A percentile compares a stretch with the other conserved stretches of the same genome.
These are phyloP conservation scores for Noctilio leporinus DNA, from an alignment of 2,113 vertebrate species.

Conservation along the genomic window DNA sequence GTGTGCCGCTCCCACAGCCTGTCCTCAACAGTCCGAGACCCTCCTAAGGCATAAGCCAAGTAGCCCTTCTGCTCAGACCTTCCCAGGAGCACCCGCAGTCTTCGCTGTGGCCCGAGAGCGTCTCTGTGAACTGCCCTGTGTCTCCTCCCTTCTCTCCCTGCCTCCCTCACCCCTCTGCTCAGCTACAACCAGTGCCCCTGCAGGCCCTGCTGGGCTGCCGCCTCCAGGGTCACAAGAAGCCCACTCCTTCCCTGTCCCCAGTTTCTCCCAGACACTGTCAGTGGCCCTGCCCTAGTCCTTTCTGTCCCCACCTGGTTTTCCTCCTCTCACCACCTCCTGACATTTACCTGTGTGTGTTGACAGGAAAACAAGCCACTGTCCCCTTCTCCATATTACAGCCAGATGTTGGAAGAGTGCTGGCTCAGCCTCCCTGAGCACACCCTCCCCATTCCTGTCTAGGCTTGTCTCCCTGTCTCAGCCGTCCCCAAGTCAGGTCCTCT, in stretches of 20 bases:
- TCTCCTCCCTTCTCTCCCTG: not conserved
- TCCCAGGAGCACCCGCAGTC: not conserved
- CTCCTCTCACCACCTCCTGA: not conserved
- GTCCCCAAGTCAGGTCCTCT: fast-evolving
- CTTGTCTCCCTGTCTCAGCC: not conserved
- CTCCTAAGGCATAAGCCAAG: not conserved
- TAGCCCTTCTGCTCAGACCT: not conserved
- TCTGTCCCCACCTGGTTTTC: not conserved
- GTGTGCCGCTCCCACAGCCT: fast-evolving
- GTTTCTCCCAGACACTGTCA: not conserved
- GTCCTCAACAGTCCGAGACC: not conserved
- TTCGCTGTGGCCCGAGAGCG: fast-evolving
- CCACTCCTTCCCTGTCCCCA: not conserved
- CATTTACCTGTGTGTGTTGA: not conserved
- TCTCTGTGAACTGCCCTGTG: not conserved
- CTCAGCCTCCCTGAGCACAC: fast-evolving
- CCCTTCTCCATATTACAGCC: fast-evolving
- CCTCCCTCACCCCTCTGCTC: fast-evolving
- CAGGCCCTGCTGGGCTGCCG: fast-evolving
- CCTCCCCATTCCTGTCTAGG: fast-evolving
- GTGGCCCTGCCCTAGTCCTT: not conserved
- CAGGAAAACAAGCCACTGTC: not conserved
- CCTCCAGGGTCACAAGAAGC: fast-evolving
- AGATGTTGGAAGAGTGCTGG: not conserved
- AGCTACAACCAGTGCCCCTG: not conserved